A percentile compares a stretch with the other conserved stretches of the same genome.
Evolutionary conservation across 2,888 invertebrate species (phyloP).

Genomic region (Chloroclystis v-ata): DNA sequence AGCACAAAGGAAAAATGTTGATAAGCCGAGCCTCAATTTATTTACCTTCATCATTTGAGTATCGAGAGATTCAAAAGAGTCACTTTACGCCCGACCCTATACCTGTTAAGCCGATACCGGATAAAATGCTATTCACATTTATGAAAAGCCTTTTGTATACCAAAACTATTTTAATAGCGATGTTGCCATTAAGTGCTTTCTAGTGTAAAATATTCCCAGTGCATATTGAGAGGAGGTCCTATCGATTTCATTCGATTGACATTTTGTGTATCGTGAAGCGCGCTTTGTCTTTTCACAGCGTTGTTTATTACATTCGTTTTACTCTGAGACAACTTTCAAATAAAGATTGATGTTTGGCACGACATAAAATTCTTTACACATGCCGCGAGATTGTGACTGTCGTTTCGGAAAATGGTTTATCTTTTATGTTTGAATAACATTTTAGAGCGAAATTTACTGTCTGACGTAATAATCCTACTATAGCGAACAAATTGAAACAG

Average conservation of each 20-base stretch:
- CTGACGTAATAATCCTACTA: slow-evolving; percentile 9
- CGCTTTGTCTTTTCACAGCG: slow-evolving; percentile 23
- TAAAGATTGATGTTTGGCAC: slow-evolving; percentile 32
- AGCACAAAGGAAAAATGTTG: too few relatives aligned
- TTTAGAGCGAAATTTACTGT: slow-evolving; percentile 14
- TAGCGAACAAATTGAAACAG: slow-evolving; percentile 14
- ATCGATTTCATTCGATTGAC: slow-evolving; percentile 31
- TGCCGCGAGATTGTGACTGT: slow-evolving; percentile 19
- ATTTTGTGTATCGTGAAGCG: slow-evolving; percentile 23
- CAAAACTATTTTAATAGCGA: slow-evolving; percentile 19
- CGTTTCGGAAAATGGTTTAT: slow-evolving; percentile 18
- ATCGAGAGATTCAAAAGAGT: background rate
- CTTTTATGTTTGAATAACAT: slow-evolving; percentile 21
- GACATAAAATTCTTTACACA: slow-evolving; percentile 25
- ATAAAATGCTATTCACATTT: slow-evolving; percentile 9
- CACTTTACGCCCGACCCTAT: slow-evolving; percentile 9
- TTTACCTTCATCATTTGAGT: background rate
- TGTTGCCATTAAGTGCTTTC: slow-evolving; percentile 23
- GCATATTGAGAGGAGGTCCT: slow-evolving; percentile 18
- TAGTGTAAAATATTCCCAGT: slow-evolving; percentile 24
- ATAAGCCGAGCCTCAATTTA: too few relatives aligned
- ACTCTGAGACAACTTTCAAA: slow-evolving; percentile 31
- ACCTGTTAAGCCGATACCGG: background rate
- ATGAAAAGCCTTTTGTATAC: slow-evolving; percentile 15
- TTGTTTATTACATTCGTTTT: slow-evolving; percentile 32